These are phyloP conservation scores for Rhabdomys pumilio DNA, from an alignment of 2,797 vertebrate species.

Conservation along the genomic window DNA sequence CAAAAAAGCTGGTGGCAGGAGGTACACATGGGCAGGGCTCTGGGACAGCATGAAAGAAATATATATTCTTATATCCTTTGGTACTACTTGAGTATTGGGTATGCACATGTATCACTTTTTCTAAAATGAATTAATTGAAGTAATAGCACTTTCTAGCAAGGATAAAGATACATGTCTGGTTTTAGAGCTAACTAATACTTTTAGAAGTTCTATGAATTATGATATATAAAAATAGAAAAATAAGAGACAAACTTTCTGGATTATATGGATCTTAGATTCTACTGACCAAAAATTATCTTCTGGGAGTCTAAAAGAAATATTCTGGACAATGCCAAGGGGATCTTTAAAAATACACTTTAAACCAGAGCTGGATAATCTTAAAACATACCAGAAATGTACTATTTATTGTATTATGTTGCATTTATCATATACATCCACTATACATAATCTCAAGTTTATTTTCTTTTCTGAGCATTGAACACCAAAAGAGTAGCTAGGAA, in stretches of 20 bases:
- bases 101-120: neutral
- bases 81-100: neutral
- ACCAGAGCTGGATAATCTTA: neutral
- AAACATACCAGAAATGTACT: neutral
- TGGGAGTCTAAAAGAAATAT: constrained; percentile 10
- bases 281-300: neutral
- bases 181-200: neutral
- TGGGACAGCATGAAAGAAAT: neutral
- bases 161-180: neutral
- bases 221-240: neutral
- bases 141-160: neutral
- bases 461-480: neutral
- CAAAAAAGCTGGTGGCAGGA: neutral
- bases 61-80: neutral
- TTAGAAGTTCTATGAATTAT: neutral
- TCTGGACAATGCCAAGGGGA: neutral
- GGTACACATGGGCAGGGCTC: neutral
- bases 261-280: neutral
- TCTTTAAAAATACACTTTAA: constrained; percentile 15
- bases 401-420: neutral
- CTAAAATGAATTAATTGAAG: constrained; percentile 37
- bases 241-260: neutral
- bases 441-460: neutral
- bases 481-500: neutral
- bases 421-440: neutral